A percentile compares a stretch with the other conserved stretches of the same genome.
phyloP scores from a whole-genome alignment of 2,113 vertebrate genomes.

The Hydropotes inermis region DNA sequence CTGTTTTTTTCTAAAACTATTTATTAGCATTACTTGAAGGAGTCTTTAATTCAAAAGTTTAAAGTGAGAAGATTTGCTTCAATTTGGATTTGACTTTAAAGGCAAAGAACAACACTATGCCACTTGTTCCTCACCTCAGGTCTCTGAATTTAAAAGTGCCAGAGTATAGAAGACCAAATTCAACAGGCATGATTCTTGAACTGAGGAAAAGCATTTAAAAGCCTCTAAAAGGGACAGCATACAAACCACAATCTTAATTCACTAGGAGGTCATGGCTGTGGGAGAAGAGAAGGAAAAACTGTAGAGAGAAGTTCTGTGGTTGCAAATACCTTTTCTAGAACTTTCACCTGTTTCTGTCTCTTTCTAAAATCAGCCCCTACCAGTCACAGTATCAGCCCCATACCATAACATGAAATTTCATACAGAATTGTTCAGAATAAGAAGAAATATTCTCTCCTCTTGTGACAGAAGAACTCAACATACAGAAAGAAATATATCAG shows the following conservation, averaged over 20 bases:
- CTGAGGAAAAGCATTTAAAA: neutral
- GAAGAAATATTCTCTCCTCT: neutral
- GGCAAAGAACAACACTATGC: neutral
- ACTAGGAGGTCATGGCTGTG: neutral
- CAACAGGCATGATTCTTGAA: neutral
- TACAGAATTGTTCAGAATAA: neutral
- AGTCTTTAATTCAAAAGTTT: neutral
- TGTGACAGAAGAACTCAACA: neutral
- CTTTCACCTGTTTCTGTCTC: neutral
- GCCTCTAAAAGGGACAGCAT: neutral
- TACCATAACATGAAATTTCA: neutral
- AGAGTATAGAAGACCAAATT: neutral
- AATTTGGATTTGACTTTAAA: neutral
- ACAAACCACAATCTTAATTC: neutral
- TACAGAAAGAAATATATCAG: neutral
- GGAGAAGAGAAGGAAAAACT: neutral
- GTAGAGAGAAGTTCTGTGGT: neutral
- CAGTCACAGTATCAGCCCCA: neutral
- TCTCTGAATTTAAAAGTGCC: neutral
- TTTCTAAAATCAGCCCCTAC: neutral
- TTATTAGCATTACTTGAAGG: neutral
- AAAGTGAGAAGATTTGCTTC: neutral
- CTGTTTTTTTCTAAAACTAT: neutral
- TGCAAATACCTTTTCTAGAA: neutral
- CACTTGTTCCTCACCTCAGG: neutral